These are phyloP conservation scores for Harpegnathos saltator DNA, from an alignment of 1,140 invertebrate species.

Conservation along the genomic window DNA sequence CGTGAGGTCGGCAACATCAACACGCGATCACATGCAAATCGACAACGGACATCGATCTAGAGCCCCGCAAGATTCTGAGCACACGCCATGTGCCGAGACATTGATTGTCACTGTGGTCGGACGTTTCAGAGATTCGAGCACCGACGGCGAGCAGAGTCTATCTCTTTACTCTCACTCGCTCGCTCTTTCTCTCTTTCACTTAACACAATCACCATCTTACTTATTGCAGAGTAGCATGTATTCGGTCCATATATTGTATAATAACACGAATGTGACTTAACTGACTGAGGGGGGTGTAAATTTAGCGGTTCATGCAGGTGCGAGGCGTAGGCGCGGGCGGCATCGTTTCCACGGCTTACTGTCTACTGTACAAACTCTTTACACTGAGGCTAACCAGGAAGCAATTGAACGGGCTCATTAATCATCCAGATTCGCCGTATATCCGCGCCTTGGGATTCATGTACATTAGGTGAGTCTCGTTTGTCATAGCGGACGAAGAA, in stretches of 20 bases:
- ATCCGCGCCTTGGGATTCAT: constrained; percentile 98
- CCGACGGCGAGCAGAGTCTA: not conserved
- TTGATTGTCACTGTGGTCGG: not conserved
- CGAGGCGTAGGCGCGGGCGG: constrained; percentile 99
- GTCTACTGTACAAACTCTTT: constrained; percentile 99
- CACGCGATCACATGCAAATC: not conserved
- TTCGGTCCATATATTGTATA: constrained; percentile 73
- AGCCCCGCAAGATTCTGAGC: not conserved
- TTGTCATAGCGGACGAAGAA: not conserved
- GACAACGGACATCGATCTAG: not conserved
- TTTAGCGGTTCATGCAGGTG: constrained; percentile 89
- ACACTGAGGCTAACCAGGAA: constrained; percentile 98
- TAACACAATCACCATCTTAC: constrained; percentile 60
- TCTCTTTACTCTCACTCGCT: not conserved
- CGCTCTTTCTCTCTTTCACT: constrained; percentile 14
- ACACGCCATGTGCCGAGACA: not conserved
- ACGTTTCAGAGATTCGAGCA: not conserved
- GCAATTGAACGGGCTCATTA: constrained; percentile 97
- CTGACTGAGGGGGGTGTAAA: constrained; percentile 79
- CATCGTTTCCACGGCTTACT: constrained; percentile 99
- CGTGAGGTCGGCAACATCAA: not conserved
- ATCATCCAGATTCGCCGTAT: constrained; percentile 98
- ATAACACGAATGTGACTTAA: constrained; percentile 74
- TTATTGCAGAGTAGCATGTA: constrained; percentile 79
- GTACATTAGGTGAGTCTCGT: constrained; percentile 91